Evolutionary conservation across 1,140 invertebrate species (phyloP).

Genomic region (Bombyx mandarina): DNA sequence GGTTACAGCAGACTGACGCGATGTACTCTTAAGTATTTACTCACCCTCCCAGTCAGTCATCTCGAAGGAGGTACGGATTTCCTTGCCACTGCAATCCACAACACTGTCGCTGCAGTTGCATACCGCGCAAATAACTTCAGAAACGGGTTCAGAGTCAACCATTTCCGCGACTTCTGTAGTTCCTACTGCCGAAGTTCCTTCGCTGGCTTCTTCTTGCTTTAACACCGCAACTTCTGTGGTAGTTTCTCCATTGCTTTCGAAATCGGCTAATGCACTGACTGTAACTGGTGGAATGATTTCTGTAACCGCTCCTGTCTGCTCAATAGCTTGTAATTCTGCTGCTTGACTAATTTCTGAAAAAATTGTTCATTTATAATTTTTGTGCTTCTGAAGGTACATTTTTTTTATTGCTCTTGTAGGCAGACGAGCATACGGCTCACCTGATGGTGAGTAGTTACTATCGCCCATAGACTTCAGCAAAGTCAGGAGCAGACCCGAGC

Average conservation of each 20-base stretch:
- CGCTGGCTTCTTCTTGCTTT: background rate
- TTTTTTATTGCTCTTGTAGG: too few relatives aligned
- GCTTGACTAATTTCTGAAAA: too few relatives aligned
- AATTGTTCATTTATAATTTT: too few relatives aligned
- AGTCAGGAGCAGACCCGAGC: too few relatives aligned
- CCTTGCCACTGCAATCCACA: conserved; percentile 38
- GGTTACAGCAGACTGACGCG: too few relatives aligned
- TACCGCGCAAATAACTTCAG: conserved; percentile 34
- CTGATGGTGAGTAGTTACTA: too few relatives aligned
- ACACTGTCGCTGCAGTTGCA: conserved; percentile 31
- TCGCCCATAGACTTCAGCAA: too few relatives aligned
- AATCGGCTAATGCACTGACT: background rate
- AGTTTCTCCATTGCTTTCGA: background rate
- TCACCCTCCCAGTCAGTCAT: conserved; percentile 41
- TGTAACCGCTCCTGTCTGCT: background rate
- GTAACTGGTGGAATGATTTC: background rate
- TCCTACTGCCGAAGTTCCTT: background rate
- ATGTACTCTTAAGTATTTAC: conserved; percentile 1
- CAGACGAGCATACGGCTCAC: too few relatives aligned
- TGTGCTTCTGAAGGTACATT: too few relatives aligned
- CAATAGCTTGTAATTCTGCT: too few relatives aligned
- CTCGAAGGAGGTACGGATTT: conserved; percentile 30
- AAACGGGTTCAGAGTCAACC: background rate
- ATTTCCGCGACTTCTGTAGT: background rate
- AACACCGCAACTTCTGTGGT: background rate